Evolutionary conservation across 2,888 invertebrate genomes (phyloP), one percentile per base, ranked within the genome.

Genomic region (Protophormia terraenovae): DNA sequence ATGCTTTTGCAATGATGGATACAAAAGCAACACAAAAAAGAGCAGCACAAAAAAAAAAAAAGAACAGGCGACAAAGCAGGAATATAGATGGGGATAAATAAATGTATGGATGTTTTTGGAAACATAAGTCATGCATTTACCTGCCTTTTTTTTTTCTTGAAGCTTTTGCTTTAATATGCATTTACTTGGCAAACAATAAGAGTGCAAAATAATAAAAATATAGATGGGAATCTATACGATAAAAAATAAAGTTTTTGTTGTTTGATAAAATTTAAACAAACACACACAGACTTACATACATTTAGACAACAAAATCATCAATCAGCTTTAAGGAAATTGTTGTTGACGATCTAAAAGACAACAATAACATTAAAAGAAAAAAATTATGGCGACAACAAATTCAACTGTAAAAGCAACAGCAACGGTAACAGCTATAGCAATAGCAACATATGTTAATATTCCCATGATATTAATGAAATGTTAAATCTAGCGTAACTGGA

Each of bases 401-500:
- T 41, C 55, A 73, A 55, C 19, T 35, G 64, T 69, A 50, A 69
- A 12, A 35, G 50, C 14, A 71, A 45, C 19, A 16, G 16, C 16
- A 72, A 64, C 8, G 27, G 32, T 35, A 81, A 53, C 6, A 38
- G 55, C 16, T 62, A 58, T n/a, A 27, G 35, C 45, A 77, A 58
- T n/a, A 22, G 55, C 38, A 73, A 78, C 84, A 85, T 85, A 75
- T 85, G 85, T 62, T 64, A 19, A 41, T 78, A 85, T 85, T 85
- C 85, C 85, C 85, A 85, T 78, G 78, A 71, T 85, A 85, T 69
- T 85, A 85, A 82, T 82, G 85, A 85, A 78, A 85, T 82, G 82
- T 73, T 85, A 85, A 85, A 87, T 86, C 83, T 86, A 86, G 86
- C 87, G 87, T 86, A 87, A 87, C 87, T 87, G 87, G 87, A 87